Evolutionary conservation across 2,888 invertebrate species (phyloP), one percentile per base, ranked within the genome.

Genomic region (Chymomyza procnemis): DNA sequence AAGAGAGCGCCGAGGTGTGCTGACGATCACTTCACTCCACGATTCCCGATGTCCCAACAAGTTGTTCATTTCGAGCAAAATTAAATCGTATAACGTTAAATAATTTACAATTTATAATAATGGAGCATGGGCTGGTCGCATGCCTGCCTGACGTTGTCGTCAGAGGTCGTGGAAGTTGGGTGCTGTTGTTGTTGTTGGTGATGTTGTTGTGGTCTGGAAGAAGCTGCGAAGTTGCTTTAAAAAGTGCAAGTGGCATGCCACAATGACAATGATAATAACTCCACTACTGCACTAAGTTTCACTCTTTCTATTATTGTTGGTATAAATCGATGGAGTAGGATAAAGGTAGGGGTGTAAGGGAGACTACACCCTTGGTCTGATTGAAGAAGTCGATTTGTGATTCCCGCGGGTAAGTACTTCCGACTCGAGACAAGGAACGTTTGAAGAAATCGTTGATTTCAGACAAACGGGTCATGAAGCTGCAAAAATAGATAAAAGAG

Each of bases 51-150:
- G 65, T 69, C 2, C 67, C 72, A 65, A 64, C 62, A 61, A 72
- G 62, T 54, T 18, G 54, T 9, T 54, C 21, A 21, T 21, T 18
- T 19, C 19, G 34, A 41, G 54, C 54, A 73, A 77, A 73, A 75
- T 69, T 48, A 71, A 18, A 69, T 64, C 68, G 62, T 66, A 69
- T 75, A 78, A 67, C 61, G 67, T 64, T 41, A 67, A 75, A 76
- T 78, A 80, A 80, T 79, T 80, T 72, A 74, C 78, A 80, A 78
- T 75, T 78, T 75, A 74, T 75, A 69, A 67, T 72, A 70, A 60
- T 56, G 74, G 50, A 64, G 65, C 58, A 52, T 54, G 21, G 54
- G 55, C 61, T 54, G 9, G 16, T n/a, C 47, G 55, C 72, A 75
- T 48, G 75, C 64, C 65, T 59, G 54, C 8, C 21, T 21, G 22